A percentile compares a stretch with the other conserved stretches of the same genome.
These are phyloP conservation scores for Nymphalis urticae DNA, from an alignment of 2,888 invertebrate genomes.

Conservation along the genomic window DNA sequence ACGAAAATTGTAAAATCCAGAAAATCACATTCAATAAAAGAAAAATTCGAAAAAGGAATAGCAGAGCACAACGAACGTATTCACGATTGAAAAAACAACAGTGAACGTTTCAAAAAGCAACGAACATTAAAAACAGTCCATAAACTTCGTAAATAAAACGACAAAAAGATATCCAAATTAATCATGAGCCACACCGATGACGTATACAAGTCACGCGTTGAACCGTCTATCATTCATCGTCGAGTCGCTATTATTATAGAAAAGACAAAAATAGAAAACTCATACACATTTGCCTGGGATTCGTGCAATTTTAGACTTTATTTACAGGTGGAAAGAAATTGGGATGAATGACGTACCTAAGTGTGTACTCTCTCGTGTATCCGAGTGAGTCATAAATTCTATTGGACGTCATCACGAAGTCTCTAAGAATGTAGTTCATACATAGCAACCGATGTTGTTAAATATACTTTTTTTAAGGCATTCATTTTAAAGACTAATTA, in stretches of 20 bases:
- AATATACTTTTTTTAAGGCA: no score
- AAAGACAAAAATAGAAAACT: conserved; percentile 12
- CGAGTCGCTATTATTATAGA: conserved; percentile 21
- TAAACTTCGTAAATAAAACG: neutral
- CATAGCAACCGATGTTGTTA: neutral
- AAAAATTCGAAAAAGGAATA: neutral
- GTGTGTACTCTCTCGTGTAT: conserved; percentile 5
- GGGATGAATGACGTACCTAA: neutral
- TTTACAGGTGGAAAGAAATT: neutral
- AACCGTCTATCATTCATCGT: conserved; percentile 19
- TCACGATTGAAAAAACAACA: conserved; percentile 3
- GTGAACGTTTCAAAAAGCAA: neutral
- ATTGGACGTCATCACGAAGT: conserved; percentile 9
- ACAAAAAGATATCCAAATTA: neutral
- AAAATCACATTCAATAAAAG: no score
- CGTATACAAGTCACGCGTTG: conserved; percentile 21
- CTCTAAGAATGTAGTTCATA: neutral
- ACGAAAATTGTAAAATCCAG: no score
- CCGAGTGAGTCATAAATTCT: conserved; percentile 16
- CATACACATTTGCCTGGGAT: neutral
- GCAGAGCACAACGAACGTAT: neutral
- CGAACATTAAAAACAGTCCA: neutral
- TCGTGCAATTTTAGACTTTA: conserved; percentile 10
- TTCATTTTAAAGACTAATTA: no score
- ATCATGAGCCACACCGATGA: conserved; percentile 12